A percentile compares a stretch with the other conserved stretches of the same genome.
These are phyloP conservation scores for Entomobrya multifasciata DNA, from an alignment of 2,888 invertebrate genomes.

Conservation along the genomic window DNA sequence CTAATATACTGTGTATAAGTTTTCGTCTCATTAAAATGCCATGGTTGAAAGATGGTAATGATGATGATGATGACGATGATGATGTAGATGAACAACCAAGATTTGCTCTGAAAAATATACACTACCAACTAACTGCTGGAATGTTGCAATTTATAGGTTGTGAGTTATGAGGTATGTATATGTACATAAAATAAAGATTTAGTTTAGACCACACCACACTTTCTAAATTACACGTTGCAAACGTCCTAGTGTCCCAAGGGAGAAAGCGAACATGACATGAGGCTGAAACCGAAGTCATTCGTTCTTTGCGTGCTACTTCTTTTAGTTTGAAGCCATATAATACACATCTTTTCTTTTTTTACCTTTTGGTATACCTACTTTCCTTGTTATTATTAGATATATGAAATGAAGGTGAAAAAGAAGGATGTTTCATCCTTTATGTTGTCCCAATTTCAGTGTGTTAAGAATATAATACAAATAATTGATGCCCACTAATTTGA, in stretches of 20 bases:
- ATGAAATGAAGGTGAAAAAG: no score
- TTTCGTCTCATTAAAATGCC: no score
- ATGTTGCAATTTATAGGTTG: neutral
- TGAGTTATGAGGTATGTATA: neutral
- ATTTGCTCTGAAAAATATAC: no score
- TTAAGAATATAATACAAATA: no score
- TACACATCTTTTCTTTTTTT: neutral
- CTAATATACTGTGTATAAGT: no score
- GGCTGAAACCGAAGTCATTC: neutral
- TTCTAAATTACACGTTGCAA: conserved; percentile 43
- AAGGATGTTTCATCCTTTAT: no score
- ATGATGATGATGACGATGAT: neutral
- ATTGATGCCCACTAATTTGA: no score
- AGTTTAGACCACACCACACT: conserved; percentile 11
- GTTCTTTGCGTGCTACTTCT: conserved; percentile 35
- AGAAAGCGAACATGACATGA: conserved; percentile 49
- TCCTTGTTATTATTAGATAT: no score
- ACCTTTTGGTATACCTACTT: neutral
- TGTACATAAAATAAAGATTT: neutral
- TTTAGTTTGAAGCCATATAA: no score
- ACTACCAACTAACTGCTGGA: no score
- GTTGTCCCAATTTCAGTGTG: no score
- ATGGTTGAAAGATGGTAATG: no score
- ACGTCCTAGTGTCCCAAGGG: conserved; percentile 41
- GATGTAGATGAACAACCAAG: neutral